Evolutionary conservation across 2,113 vertebrate genomes (phyloP).

Genomic region (Acanthochromis polyacanthus): DNA sequence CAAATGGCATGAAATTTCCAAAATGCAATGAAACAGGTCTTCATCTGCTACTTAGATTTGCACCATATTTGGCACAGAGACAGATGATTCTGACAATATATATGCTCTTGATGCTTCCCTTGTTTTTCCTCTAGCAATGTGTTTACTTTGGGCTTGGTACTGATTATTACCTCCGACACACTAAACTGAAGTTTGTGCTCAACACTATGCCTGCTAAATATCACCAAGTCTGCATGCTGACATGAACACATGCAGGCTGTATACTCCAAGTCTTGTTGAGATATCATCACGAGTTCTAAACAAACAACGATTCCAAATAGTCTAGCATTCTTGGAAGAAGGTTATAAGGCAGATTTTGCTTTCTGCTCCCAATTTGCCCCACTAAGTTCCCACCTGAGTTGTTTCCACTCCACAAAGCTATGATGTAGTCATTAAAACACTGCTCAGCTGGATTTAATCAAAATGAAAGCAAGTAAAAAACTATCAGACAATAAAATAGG

Average conservation of each 20-base stretch:
- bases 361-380: constrained; percentile 52
- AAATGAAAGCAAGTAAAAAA: constrained; percentile 21
- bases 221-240: no score
- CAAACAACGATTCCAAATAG: background rate
- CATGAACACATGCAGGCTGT: no score
- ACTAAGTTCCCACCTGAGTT: constrained; percentile 5
- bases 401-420: constrained; percentile 13
- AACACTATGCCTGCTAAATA: no score
- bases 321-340: background rate
- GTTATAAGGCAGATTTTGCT: constrained; percentile 8
- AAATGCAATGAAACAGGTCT: background rate
- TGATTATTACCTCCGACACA: background rate
- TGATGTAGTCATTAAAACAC: background rate
- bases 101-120: background rate
- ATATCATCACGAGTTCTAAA: background rate
- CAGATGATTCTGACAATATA: background rate
- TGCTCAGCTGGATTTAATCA: constrained; percentile 18
- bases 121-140: background rate
- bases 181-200: background rate
- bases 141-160: background rate
- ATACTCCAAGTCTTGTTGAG: no score
- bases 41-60: background rate
- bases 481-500: constrained; percentile 33
- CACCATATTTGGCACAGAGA: background rate
- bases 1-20: no score